Evolutionary conservation across 1,140 invertebrate species (phyloP).

Genomic region (Danaus plexippus): DNA sequence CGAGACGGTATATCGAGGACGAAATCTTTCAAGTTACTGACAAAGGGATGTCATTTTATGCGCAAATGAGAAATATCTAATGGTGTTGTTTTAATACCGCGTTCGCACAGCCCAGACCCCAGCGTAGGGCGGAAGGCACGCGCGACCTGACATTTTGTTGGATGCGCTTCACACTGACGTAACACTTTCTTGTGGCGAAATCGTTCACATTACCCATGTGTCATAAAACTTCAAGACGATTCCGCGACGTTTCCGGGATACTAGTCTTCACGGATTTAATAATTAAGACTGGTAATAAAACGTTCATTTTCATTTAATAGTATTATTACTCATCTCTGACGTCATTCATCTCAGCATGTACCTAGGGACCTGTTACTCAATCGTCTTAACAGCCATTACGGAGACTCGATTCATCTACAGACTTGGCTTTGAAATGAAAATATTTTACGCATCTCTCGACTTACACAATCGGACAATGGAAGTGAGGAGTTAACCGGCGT

Average conservation of each 20-base stretch:
- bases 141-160: constrained; percentile 45
- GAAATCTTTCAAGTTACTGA: no score
- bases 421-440: constrained; percentile 18
- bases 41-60: no score
- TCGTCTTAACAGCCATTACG: constrained; percentile 12
- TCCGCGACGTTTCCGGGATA: constrained; percentile 18
- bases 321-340: no score
- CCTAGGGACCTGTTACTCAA: constrained; percentile 12
- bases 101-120: constrained; percentile 29
- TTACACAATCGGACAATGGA: constrained; percentile 32
- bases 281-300: background rate
- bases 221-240: constrained; percentile 22
- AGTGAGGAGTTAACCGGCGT: constrained; percentile 30
- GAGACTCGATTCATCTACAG: constrained; percentile 11
- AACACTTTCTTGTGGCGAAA: constrained; percentile 29
- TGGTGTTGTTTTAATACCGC: constrained; percentile 24
- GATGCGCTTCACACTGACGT: constrained; percentile 42
- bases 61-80: no score
- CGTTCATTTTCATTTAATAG: background rate
- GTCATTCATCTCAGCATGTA: no score
- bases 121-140: constrained; percentile 42
- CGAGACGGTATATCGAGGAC: no score
- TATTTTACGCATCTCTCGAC: constrained; percentile 23
- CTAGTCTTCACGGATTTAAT: constrained; percentile 1
- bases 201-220: constrained; percentile 25